These are phyloP conservation scores for Melanotus villosus DNA, from an alignment of 2,888 invertebrate species.

Conservation along the genomic window DNA sequence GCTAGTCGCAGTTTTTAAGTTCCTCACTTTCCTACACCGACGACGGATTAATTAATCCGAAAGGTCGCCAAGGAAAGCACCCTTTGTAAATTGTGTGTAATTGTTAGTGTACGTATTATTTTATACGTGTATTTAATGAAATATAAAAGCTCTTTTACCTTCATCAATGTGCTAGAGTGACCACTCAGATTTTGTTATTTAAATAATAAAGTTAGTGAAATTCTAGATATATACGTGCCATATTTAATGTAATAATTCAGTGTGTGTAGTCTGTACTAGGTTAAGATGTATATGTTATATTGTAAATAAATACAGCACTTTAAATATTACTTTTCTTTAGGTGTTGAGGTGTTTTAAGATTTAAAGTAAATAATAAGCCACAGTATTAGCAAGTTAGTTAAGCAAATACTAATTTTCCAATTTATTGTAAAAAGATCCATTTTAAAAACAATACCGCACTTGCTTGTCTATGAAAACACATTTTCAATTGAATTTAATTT, in stretches of 20 bases:
- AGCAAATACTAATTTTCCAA: too few species aligned
- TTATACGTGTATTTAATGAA: constrained; percentile 54
- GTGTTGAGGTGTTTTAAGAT: too few species aligned
- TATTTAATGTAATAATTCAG: constrained; percentile 63
- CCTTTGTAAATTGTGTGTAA: constrained; percentile 54
- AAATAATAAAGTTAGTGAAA: constrained; percentile 45
- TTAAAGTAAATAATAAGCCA: too few species aligned
- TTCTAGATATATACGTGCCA: constrained; percentile 61
- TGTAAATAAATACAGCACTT: constrained; percentile 46
- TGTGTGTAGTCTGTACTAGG: constrained; percentile 61
- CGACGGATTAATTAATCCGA: not conserved
- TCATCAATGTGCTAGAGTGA: constrained; percentile 45
- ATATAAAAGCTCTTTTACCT: constrained; percentile 37
- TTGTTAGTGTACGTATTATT: constrained; percentile 54
- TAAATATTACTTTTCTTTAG: constrained; percentile 26
- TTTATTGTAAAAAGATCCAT: too few species aligned
- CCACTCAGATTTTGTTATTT: constrained; percentile 47
- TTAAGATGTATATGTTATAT: constrained; percentile 50
- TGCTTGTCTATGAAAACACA: too few species aligned
- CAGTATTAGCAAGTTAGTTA: too few species aligned
- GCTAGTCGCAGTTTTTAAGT: constrained; percentile 42
- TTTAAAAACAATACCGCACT: too few species aligned
- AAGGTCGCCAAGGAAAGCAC: constrained; percentile 34
- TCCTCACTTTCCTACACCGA: constrained; percentile 42
- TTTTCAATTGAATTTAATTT: too few species aligned